These are phyloP conservation scores for Chaitophorus viminalis DNA, from an alignment of 2,888 invertebrate genomes.

Conservation along the genomic window DNA sequence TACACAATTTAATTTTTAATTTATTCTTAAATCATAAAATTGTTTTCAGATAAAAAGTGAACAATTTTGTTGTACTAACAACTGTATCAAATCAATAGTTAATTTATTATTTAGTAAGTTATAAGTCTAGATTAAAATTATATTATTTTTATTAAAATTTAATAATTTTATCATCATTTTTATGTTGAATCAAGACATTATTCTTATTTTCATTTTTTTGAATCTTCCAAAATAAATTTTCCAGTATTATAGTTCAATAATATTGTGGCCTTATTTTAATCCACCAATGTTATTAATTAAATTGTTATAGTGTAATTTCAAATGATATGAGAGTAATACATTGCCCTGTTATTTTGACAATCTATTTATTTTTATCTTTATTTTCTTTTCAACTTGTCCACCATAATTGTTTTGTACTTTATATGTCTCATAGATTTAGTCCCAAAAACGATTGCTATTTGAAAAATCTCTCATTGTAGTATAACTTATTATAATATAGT, in stretches of 20 bases:
- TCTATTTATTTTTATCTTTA: conserved; percentile 26
- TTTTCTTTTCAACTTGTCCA: background rate
- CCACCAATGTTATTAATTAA: conserved; percentile 19
- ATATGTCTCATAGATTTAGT: too few species aligned
- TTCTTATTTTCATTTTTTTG: background rate
- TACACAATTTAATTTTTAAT: background rate
- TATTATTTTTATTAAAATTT: background rate
- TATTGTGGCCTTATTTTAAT: background rate
- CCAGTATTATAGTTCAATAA: background rate
- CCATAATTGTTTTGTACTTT: background rate
- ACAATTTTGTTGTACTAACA: too few species aligned
- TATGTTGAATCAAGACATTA: background rate
- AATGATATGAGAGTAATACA: background rate
- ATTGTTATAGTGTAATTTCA: conserved; percentile 10
- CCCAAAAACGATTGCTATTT: background rate
- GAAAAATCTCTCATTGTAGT: background rate
- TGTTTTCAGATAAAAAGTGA: too few species aligned
- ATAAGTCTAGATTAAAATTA: background rate
- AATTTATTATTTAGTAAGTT: background rate
- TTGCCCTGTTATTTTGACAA: background rate
- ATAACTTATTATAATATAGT: conserved; percentile 12
- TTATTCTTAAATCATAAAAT: background rate
- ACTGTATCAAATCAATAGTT: too few species aligned
- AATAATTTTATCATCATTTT: background rate
- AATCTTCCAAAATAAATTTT: background rate